Conservation (phyloP, 1,140 invertebrate species). For the Megalopta genalis region DNA sequence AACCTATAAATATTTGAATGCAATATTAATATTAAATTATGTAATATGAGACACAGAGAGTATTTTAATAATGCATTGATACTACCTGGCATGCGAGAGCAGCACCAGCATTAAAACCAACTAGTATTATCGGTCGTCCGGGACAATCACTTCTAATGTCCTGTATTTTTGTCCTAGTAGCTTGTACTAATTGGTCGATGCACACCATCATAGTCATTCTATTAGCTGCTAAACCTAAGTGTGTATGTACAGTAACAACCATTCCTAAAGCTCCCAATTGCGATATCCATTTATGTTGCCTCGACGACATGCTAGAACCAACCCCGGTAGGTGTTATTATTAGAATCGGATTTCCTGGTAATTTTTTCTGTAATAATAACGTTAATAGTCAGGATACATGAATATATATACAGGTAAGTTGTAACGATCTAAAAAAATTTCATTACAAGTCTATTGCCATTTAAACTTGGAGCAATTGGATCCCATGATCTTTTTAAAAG, state of each 20-base stretch:
- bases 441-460: slow-evolving; percentile 82
- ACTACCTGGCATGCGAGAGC: slow-evolving; percentile 85
- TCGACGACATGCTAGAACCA: slow-evolving; percentile 78
- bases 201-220: slow-evolving; percentile 81
- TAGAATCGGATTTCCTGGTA: slow-evolving; percentile 87
- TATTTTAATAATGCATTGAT: no score
- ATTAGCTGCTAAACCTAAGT: slow-evolving; percentile 75
- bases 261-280: slow-evolving; percentile 86
- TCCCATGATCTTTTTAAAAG: slow-evolving; percentile 90
- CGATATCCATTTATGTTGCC: slow-evolving; percentile 86
- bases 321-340: slow-evolving; percentile 84
- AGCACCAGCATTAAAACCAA: slow-evolving; percentile 89
- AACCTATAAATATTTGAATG: slow-evolving; percentile 71
- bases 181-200: slow-evolving; percentile 86
- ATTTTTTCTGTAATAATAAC: slow-evolving; percentile 82
- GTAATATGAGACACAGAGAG: not conserved
- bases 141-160: slow-evolving; percentile 85
- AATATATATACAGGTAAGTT: not conserved
- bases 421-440: slow-evolving; percentile 22
- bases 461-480: slow-evolving; percentile 82
- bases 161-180: slow-evolving; percentile 85
- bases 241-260: slow-evolving; percentile 84
- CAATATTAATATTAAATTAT: not conserved
- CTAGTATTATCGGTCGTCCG: slow-evolving; percentile 86
- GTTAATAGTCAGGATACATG: slow-evolving; percentile 6